Conservation (phyloP, 2,113 vertebrate species). For the Corapipo altera region DNA sequence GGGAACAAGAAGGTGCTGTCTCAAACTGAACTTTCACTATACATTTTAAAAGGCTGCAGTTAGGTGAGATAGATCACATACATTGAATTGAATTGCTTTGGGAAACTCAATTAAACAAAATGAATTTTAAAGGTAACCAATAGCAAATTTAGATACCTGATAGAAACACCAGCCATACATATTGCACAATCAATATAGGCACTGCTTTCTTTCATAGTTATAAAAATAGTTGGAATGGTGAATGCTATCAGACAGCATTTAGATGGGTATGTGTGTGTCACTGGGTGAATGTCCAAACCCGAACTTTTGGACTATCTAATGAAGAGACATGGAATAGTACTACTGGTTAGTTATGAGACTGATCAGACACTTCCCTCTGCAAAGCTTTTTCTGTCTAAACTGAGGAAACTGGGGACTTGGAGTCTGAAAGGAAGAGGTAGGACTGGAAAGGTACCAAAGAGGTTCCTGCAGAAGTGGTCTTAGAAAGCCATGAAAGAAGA, state of each 20-base stretch:
- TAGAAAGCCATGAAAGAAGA: not conserved
- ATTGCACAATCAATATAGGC: fast-evolving
- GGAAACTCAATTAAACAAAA: not conserved
- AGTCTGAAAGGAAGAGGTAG: not conserved
- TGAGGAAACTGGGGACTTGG: not conserved
- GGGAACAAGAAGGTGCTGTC: not conserved
- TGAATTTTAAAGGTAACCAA: not conserved
- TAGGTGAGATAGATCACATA: not conserved
- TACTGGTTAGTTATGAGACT: not conserved
- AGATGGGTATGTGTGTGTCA: not conserved
- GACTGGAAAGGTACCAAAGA: not conserved
- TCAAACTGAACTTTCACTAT: not conserved
- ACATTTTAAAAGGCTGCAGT: not conserved
- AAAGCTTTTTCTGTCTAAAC: not conserved
- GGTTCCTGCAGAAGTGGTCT: not conserved
- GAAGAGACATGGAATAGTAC: not conserved
- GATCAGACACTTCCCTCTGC: not conserved
- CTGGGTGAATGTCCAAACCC: not conserved
- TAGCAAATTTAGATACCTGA: not conserved
- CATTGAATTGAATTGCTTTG: not conserved
- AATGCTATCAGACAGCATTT: not conserved
- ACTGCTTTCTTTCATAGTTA: not conserved
- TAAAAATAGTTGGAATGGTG: not conserved
- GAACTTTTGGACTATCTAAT: not conserved
- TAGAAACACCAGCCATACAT: not conserved